A percentile compares a stretch with the other conserved stretches of the same genome.
These are phyloP conservation scores for Lemur catta DNA, from an alignment of 2,797 vertebrate species.

Conservation along the genomic window DNA sequence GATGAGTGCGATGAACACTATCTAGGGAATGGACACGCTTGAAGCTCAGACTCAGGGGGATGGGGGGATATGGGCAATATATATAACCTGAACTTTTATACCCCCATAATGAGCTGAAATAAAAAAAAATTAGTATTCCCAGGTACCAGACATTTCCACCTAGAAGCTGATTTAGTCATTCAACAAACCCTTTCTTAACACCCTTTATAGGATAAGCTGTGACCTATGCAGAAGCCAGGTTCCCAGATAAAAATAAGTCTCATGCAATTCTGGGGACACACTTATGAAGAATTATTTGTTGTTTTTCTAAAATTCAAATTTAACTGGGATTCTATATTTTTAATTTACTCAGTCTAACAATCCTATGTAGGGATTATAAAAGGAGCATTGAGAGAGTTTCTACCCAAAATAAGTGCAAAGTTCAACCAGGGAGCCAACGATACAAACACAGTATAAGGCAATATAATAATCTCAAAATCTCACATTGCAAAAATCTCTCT, in stretches of 20 bases:
- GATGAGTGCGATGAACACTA: no score
- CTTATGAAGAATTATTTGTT: background rate
- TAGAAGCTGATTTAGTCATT: background rate
- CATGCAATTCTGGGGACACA: background rate
- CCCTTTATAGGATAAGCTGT: background rate
- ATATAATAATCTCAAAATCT: background rate
- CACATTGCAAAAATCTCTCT: background rate
- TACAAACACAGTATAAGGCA: background rate
- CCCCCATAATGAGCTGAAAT: no score
- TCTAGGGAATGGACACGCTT: no score
- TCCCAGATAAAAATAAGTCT: background rate
- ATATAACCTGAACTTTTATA: no score
- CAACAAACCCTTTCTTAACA: background rate
- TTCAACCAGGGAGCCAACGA: background rate
- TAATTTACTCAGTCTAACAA: background rate
- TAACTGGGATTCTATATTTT: background rate
- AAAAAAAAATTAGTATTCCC: background rate
- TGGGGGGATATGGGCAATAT: no score
- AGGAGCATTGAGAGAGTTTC: background rate
- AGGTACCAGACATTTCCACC: background rate
- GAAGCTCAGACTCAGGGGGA: no score
- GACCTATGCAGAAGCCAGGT: background rate
- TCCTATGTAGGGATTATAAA: background rate
- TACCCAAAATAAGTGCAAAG: background rate
- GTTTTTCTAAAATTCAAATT: background rate